Base-by-base conservation (phyloP, 2,113 vertebrate genomes). In the Tricholaema leucomelas region DNA sequence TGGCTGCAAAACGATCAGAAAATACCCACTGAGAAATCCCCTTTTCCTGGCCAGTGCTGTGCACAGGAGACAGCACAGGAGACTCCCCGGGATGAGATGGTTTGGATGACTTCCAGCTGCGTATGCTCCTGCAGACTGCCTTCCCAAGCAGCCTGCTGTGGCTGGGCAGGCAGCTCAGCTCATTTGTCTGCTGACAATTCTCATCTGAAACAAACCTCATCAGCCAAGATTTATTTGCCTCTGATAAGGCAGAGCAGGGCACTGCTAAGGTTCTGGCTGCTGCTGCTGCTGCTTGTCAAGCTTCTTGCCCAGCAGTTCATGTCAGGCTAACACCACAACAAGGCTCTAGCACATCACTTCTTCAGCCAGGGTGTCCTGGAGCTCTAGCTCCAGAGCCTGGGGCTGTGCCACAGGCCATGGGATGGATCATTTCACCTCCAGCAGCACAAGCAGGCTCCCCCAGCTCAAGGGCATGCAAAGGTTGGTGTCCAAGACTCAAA, bases 81-180 rank as follows among this genome's bases (percentile, higher is more conserved):
- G 85, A 81, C 91, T 83, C 73, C 73, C 36, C 0, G 17, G 92
- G 93, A 58, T 65, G 91, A 90, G 93, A 91, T 55, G 82, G 55
- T 67, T 93, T 94, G 94, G 95, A 95, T 90, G 92, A 91, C 88
- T 96, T 94, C 92, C 94, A 95, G 95, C 88, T 84, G 13, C 2
- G 2, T 27, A 28, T 20, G 56, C 58, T n/a, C 70, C 88, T 2
- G 9, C 85, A 84, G 91, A 72, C 80, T 78, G 11, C 3, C 77
- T 90, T 84, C 84, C 83, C 85, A 81, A 90, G 81, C 93, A 88
- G 83, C 72, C 54, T 24, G 83, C 85, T 94, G 91, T 88, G 82
- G 91, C 69, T 5, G 6, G 3, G 24, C 80, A 86, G 80, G 73
- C 93, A 95, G 90, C 65, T 95, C 83, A 72, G 42, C 42, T 44